Evolutionary conservation across 1,140 invertebrate genomes (phyloP), one percentile per base, ranked within the genome.

Genomic region (Brachionus paranguensis): DNA sequence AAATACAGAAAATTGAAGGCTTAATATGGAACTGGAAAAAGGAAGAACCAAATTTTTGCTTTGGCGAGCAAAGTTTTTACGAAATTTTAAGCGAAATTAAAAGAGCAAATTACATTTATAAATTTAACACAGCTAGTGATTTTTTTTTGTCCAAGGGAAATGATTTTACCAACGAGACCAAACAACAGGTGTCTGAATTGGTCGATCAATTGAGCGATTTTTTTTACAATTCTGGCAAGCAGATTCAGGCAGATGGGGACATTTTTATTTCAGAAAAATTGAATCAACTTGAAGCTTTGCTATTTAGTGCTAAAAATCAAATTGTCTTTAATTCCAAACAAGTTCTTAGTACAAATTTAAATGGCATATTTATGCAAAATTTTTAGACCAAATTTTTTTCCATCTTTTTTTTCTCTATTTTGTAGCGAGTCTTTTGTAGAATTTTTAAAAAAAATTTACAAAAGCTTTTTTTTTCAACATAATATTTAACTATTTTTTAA

Each of bases 31-130:
- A 72, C 33, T 20, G 1, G 5, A 43, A 43, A n/a, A 20, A 17
- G 43, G 6, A 41, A 14, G 17, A 72, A 10, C 29, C 37, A 14
- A n/a, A 10, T 20, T 72, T 72, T 37, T 72, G 24, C 14, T 76
- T 76, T 24, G 24, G 27, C 20, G 72, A 76, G 24, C 72, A 76
- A 53, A 50, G 17, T 20, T 76, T 76, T 76, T 50, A 50, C 11
- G 72, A 76, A 27, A 76, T 76, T 50, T 53, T 76, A n/a, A 27
- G 12, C 5, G 72, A 76, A 37, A 76, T 76, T 14, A 76, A 50
- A 47, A 33, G 72, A 50, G 24, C 27, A 14, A 12, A 47, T 50
- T 50, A n/a, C 33, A 8, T 76, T 0, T 14, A 11, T 50, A 76
- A 37, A 50, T 76, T 50, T 50, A 29, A 53, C 11, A 50, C 41